These are phyloP conservation scores for Coptodon rendalli DNA, from an alignment of 2,113 vertebrate genomes.

Conservation along the genomic window DNA sequence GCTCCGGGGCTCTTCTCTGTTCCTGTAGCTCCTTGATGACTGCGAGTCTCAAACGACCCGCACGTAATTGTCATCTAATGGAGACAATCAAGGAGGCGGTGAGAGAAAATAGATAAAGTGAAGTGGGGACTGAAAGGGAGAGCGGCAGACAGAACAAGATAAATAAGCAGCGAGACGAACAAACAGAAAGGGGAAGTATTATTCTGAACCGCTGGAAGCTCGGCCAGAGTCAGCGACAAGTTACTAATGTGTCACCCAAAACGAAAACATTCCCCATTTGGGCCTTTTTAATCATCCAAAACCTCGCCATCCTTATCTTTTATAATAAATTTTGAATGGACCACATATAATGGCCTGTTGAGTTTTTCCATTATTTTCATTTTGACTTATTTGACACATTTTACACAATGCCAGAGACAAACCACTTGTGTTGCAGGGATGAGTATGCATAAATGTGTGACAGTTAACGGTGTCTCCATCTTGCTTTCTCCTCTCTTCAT, in stretches of 20 bases:
- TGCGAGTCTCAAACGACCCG: background rate
- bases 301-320: background rate
- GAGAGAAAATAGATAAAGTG: constrained; percentile 3
- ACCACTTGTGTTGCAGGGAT: background rate
- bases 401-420: background rate
- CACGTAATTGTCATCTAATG: constrained; percentile 10
- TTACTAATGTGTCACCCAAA: background rate
- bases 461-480: background rate
- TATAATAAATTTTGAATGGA: background rate
- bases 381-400: background rate
- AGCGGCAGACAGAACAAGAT: background rate
- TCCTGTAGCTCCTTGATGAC: background rate
- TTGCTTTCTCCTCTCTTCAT: background rate
- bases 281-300: background rate
- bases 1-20: background rate
- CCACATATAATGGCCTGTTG: accelerated
- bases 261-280: background rate
- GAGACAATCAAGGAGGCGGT: constrained; percentile 3
- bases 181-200: background rate
- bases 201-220: background rate
- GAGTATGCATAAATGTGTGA: background rate
- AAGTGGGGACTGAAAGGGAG: background rate
- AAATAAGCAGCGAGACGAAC: background rate
- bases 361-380: background rate
- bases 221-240: background rate